phyloP scores from a whole-genome alignment of 2,888 invertebrate genomes.

The Drosophila colorata region DNA sequence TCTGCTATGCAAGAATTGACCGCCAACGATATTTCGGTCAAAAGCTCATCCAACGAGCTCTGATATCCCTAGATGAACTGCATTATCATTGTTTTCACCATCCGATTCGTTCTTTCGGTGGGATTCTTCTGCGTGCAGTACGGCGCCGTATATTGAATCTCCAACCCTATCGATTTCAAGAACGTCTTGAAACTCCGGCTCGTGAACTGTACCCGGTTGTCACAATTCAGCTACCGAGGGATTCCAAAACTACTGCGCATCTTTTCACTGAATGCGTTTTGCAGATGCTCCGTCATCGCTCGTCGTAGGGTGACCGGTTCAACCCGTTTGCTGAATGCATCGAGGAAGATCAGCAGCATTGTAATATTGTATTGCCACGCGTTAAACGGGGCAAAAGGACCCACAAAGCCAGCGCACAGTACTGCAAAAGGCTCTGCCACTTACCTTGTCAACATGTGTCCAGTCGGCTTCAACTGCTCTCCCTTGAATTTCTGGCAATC shows the following conservation, averaged over 20 bases:
- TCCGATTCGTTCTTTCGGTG: not conserved
- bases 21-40: not conserved
- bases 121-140: not conserved
- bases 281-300: not conserved
- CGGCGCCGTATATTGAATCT: not conserved
- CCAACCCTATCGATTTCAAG: not conserved
- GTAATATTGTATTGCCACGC: too few relatives aligned
- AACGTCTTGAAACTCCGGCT: too few relatives aligned
- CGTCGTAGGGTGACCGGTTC: not conserved
- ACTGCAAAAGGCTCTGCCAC: too few relatives aligned
- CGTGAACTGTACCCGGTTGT: not conserved
- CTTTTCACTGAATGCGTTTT: not conserved
- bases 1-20: not conserved
- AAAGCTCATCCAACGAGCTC: not conserved
- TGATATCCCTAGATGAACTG: not conserved
- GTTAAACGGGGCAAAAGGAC: not conserved
- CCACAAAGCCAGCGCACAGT: not conserved
- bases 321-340: too few relatives aligned
- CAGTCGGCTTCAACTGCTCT: too few relatives aligned
- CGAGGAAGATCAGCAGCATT: too few relatives aligned
- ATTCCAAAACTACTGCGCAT: not conserved
- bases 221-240: not conserved
- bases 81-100: not conserved
- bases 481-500: too few relatives aligned
- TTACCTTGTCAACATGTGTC: too few relatives aligned